phyloP scores from a whole-genome alignment of 2,888 invertebrate genomes.

The Sipha maydis region DNA sequence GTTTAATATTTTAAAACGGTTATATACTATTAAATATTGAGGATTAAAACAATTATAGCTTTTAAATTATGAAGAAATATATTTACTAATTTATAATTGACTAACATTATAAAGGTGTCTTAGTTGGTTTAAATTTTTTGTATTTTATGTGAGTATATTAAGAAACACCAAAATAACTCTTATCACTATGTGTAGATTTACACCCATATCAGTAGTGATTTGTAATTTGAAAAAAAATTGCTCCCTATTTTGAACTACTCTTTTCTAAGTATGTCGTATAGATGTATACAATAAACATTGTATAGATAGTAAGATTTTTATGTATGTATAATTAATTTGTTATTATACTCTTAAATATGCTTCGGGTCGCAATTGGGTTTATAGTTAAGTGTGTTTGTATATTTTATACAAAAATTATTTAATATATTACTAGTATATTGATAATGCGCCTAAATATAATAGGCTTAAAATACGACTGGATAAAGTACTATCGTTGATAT shows the following conservation, averaged over 20 bases:
- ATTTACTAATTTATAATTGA: too few relatives aligned
- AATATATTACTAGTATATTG: not conserved
- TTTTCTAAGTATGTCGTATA: too few relatives aligned
- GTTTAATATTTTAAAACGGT: too few relatives aligned
- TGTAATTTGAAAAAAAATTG: too few relatives aligned
- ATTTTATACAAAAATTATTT: not conserved
- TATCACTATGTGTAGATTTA: not conserved
- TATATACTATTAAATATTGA: too few relatives aligned
- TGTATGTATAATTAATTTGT: not conserved
- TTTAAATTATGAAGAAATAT: too few relatives aligned
- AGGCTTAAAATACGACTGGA: not conserved
- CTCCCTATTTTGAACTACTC: not conserved
- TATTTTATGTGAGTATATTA: not conserved
- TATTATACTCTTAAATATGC: not conserved
- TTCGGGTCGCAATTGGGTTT: too few relatives aligned
- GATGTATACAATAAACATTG: too few relatives aligned
- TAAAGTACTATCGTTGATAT: not conserved
- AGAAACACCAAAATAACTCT: not conserved
- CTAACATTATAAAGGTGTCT: too few relatives aligned
- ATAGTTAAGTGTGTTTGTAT: not conserved
- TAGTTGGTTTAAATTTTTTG: not conserved
- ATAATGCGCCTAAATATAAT: not conserved
- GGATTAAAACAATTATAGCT: too few relatives aligned
- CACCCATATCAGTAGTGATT: not conserved
- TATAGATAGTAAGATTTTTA: too few relatives aligned